These are phyloP conservation scores for Tribolium castaneum DNA, from an alignment of 1,140 invertebrate species.

Conservation along the genomic window DNA sequence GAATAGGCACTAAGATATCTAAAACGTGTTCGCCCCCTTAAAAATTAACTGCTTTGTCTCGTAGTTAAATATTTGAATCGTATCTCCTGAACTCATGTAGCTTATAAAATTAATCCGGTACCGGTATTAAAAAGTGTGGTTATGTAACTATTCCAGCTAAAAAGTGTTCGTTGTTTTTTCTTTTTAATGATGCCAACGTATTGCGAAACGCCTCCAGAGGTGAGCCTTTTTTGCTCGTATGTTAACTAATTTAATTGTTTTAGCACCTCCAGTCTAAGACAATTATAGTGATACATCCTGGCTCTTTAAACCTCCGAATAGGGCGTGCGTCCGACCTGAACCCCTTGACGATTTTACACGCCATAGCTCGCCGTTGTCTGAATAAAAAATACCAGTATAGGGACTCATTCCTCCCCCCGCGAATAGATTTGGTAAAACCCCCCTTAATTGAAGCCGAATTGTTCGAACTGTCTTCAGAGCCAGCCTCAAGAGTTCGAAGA, in stretches of 20 bases:
- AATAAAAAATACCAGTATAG: constrained; percentile 63
- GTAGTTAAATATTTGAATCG: no score
- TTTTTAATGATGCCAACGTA: constrained; percentile 23
- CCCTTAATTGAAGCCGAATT: neutral
- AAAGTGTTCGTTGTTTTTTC: neutral
- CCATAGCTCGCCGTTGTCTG: constrained; percentile 78
- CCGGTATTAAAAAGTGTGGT: neutral
- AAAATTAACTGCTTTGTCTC: no score
- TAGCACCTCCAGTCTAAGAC: constrained; percentile 72
- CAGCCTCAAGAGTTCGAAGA: constrained; percentile 84
- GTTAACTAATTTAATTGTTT: neutral
- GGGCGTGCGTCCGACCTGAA: constrained; percentile 90
- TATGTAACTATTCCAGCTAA: neutral
- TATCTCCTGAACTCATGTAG: no score
- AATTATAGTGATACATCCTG: constrained; percentile 95
- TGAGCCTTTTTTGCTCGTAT: neutral
- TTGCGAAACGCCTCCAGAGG: constrained; percentile 45
- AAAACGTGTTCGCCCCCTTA: no score
- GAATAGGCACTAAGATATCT: no score
- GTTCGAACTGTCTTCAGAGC: constrained; percentile 62
- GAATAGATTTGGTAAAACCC: constrained; percentile 66
- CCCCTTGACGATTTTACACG: constrained; percentile 87
- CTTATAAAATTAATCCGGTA: no score
- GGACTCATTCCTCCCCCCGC: constrained; percentile 75
- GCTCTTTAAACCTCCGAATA: constrained; percentile 88